Base-by-base conservation (phyloP, 2,888 invertebrate genomes). In the Napeogenes inachia region DNA sequence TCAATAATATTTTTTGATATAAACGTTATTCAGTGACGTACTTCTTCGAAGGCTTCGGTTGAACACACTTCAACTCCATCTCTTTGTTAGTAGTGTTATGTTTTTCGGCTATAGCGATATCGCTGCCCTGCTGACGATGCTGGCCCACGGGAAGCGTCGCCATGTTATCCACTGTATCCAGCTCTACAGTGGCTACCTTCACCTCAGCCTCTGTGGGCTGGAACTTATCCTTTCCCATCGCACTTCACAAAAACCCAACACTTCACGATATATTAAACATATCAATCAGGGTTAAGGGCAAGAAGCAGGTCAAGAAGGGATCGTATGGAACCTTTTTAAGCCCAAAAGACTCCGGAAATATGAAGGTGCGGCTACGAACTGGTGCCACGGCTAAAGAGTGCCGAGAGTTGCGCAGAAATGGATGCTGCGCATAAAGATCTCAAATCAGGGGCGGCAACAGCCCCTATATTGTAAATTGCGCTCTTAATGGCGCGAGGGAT, bases 151-250 rank as follows among this genome's bases (percentile, higher is more conserved):
- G 96, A 85, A 96, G 92, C 54, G 96, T 96, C 84, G 96, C 96
- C 94, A 96, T 96, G 82, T 96, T 96, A 92, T 96, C 96, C 74
- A 95, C 94, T 71, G 95, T 92, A 89, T 96, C 96, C 78, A 96
- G 93, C 87, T 96, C 96, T 75, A 97, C 97, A 65, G 96, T 96
- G 74, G 96, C 95, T 85, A 96, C 96, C 92, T 96, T 96, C 87
- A 96, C 94, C 91, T 96, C 96, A 81, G 94, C 93, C 83, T 93
- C 93, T 73, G 81, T 79, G 33, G 87, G 84, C 78, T 82, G 88
- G 66, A 89, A 89, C 80, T 89, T 90, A 61, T 91, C 91, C 73
- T 90, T 91, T 76, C 89, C 90, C 91, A 91, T 87, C 72, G 73
- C 77, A 75, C 69, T 77, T 75, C 70, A 73, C 74, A 66, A 71